Evolutionary conservation across 2,797 vertebrate genomes (phyloP), one percentile per base, ranked within the genome.

Genomic region (Rhabdophis nuchalis): DNA sequence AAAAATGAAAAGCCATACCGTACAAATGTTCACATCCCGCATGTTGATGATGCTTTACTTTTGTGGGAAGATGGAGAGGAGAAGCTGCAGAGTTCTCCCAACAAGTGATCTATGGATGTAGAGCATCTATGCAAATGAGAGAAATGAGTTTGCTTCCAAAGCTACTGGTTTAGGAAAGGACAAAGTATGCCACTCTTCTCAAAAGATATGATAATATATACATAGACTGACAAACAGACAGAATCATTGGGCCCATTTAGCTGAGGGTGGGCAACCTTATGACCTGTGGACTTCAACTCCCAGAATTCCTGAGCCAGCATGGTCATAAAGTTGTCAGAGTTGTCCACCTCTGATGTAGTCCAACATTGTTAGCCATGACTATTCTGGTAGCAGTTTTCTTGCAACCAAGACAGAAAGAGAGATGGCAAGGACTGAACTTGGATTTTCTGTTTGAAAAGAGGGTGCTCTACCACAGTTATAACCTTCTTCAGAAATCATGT

Each of bases 21-120:
- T 98, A 98, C 98, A 98, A 98, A 97, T 98, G 97, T 96, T 98
- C 98, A 95, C 98, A 97, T 97, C 95, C 96, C 97, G 98, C 98
- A 98, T 98, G 97, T 98, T 98, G 98, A 98, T 98, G 97, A 97
- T 96, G 96, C 96, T 46, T 68, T 29, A 87, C 82, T 96, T 94
- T 91, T 90, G 46, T 91, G 89, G 92, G 1, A 0, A 89, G 88
- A 92, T 12, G 1, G 1, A 5, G 46, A 61, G 91, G 11, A 89
- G 41, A 23, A 64, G 72, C n/a, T 25, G 56, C 86, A 88, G 72
- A 72, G 57, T 52, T n/a, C 18, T 61, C 46, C 86, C 72, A 88
- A 56, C 41, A n/a, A 88, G 91, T 27, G 14, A 85, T 54, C 92
- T 93, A 72, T 77, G 5, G 1, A 32, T 87, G 90, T 82, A 58